Evolutionary conservation across 2,888 invertebrate genomes (phyloP).

Genomic region (Troides helena): DNA sequence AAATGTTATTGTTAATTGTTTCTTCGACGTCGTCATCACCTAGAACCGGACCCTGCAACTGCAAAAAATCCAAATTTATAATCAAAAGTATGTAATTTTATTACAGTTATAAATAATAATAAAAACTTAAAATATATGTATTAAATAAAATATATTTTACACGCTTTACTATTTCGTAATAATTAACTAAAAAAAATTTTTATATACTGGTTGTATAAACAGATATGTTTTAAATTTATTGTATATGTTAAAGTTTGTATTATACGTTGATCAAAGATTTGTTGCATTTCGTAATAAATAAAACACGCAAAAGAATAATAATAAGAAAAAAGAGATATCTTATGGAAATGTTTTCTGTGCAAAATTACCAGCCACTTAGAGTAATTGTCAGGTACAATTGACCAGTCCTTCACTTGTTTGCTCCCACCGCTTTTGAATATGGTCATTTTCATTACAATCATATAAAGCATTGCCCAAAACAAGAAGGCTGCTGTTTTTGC

Average conservation of each 20-base stretch:
- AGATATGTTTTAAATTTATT: neutral
- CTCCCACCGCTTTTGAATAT: conserved; percentile 67
- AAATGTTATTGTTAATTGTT: conserved; percentile 48
- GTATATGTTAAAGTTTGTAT: neutral
- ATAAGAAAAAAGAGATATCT: conserved; percentile 3
- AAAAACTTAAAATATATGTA: neutral
- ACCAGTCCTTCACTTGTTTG: conserved; percentile 61
- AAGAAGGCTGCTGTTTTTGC: conserved; percentile 72
- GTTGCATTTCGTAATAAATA: neutral
- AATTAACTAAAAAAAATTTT: neutral
- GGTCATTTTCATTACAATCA: conserved; percentile 74
- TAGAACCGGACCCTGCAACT: conserved; percentile 67
- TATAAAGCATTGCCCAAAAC: conserved; percentile 71
- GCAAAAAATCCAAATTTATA: conserved; percentile 23
- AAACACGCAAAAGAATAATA: neutral
- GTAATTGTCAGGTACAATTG: conserved; percentile 70
- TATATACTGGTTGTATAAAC: neutral
- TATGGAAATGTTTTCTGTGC: neutral
- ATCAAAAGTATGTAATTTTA: neutral
- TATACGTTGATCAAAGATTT: neutral
- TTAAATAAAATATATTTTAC: neutral
- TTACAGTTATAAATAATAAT: neutral
- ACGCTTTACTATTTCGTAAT: neutral
- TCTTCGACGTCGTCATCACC: conserved; percentile 59
- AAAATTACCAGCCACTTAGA: conserved; percentile 70